These are phyloP conservation scores for Mormyrus lacerda DNA, from an alignment of 2,113 vertebrate species.

Conservation along the genomic window DNA sequence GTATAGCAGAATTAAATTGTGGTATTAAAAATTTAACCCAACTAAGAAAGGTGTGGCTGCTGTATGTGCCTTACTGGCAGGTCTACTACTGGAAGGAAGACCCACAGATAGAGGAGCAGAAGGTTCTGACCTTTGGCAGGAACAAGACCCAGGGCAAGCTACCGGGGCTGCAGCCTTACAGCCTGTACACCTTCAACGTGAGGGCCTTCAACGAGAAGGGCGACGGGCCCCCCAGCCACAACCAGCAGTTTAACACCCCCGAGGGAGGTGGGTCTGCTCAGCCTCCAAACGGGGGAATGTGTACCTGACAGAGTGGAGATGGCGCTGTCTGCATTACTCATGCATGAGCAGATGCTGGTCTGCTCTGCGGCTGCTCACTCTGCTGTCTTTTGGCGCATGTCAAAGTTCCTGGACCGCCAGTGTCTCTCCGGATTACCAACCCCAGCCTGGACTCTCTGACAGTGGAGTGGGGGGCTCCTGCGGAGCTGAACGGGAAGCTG, in stretches of 20 bases:
- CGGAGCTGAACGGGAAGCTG: slow-evolving; percentile 75
- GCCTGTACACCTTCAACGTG: slow-evolving; percentile 74
- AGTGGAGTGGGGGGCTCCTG: slow-evolving; percentile 81
- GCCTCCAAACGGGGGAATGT: background rate
- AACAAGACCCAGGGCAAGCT: slow-evolving; percentile 77
- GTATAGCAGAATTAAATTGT: background rate
- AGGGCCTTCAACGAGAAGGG: slow-evolving; percentile 83
- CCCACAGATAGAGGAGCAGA: slow-evolving; percentile 60
- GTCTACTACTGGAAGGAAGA: slow-evolving; percentile 78
- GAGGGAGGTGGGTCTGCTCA: slow-evolving; percentile 76
- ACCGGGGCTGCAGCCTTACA: slow-evolving; percentile 78
- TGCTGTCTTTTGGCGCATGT: background rate
- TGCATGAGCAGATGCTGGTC: background rate
- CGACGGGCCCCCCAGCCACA: slow-evolving; percentile 77
- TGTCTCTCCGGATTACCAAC: slow-evolving; percentile 69
- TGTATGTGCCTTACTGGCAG: slow-evolving; percentile 43
- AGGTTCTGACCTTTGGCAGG: slow-evolving; percentile 73
- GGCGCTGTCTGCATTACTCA: background rate
- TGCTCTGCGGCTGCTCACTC: background rate
- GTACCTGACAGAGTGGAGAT: background rate
- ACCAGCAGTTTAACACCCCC: slow-evolving; percentile 72
- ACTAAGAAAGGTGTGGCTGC: background rate
- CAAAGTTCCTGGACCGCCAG: slow-evolving; percentile 78
- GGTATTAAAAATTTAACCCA: background rate
- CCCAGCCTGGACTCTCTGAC: slow-evolving; percentile 75